These are phyloP conservation scores for Cromileptes altivelis DNA, from an alignment of 2,113 vertebrate genomes.

Conservation along the genomic window DNA sequence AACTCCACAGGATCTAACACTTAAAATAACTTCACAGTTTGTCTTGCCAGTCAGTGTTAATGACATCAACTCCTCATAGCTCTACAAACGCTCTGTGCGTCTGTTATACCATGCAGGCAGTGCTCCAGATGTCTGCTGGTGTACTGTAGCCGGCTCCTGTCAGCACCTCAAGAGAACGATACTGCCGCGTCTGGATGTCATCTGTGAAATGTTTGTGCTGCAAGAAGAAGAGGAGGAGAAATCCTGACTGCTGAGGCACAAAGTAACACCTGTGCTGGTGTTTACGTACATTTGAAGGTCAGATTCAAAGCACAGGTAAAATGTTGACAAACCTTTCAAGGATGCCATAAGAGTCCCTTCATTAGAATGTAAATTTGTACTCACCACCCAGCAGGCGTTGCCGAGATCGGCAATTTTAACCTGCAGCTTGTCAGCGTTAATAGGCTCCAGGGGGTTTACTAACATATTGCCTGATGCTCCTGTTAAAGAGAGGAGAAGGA, in stretches of 20 bases:
- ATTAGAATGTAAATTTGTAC: slow-evolving; percentile 60
- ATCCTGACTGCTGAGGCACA: slow-evolving; percentile 11
- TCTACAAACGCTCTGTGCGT: neutral
- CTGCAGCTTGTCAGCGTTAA: slow-evolving; percentile 95
- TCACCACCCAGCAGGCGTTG: slow-evolving; percentile 99
- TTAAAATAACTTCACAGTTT: neutral
- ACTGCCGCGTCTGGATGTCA: slow-evolving; percentile 97
- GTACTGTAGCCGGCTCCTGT: slow-evolving; percentile 95
- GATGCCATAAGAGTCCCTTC: neutral
- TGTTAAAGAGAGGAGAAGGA: slow-evolving; percentile 60
- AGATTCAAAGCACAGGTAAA: neutral
- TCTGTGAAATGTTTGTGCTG: slow-evolving; percentile 98
- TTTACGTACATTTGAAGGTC: neutral
- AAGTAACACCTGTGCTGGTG: neutral
- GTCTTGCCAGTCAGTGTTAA: neutral
- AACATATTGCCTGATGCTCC: slow-evolving; percentile 89
- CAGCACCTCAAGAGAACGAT: slow-evolving; percentile 95
- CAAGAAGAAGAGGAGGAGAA: slow-evolving; percentile 12
- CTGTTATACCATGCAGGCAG: slow-evolving; percentile 93
- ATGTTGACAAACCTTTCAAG: neutral
- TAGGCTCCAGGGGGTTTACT: slow-evolving; percentile 94
- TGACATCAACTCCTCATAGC: neutral
- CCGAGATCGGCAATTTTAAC: slow-evolving; percentile 99
- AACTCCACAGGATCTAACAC: neutral
- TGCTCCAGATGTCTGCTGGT: slow-evolving; percentile 99